phyloP scores from a whole-genome alignment of 2,797 vertebrate species.

The Paedocypris micromegethes region DNA sequence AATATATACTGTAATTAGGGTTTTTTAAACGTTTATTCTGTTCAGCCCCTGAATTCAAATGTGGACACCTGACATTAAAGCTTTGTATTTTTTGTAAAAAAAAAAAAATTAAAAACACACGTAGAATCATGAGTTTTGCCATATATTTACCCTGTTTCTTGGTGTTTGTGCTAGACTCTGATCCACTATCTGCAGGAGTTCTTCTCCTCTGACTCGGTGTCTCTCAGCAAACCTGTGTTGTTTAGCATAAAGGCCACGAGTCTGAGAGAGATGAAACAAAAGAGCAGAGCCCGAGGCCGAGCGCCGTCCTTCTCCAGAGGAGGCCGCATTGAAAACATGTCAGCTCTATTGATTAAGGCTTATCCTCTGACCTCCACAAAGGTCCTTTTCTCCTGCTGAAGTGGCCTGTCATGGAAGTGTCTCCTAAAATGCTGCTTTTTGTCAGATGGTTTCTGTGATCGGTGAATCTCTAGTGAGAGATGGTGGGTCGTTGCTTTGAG shows the following conservation, averaged over 20 bases:
- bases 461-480: background rate
- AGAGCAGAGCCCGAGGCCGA: conserved; percentile 12
- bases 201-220: background rate
- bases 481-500: background rate
- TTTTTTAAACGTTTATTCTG: no score
- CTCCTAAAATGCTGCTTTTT: conserved; percentile 10
- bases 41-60: no score
- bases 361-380: conserved; percentile 41
- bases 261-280: conserved; percentile 29
- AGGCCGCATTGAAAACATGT: conserved; percentile 34
- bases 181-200: background rate
- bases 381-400: conserved; percentile 29
- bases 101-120: no score
- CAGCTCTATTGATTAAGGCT: conserved; percentile 32
- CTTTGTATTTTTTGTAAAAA: no score
- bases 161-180: no score
- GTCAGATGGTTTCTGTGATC: conserved; percentile 18
- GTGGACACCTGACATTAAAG: no score
- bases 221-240: background rate
- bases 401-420: conserved; percentile 30
- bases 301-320: conserved; percentile 16
- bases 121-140: no score
- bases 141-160: no score
- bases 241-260: conserved; percentile 11
- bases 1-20: no score